These are phyloP conservation scores for Villa cingulata DNA, from an alignment of 2,888 invertebrate genomes.

Conservation along the genomic window DNA sequence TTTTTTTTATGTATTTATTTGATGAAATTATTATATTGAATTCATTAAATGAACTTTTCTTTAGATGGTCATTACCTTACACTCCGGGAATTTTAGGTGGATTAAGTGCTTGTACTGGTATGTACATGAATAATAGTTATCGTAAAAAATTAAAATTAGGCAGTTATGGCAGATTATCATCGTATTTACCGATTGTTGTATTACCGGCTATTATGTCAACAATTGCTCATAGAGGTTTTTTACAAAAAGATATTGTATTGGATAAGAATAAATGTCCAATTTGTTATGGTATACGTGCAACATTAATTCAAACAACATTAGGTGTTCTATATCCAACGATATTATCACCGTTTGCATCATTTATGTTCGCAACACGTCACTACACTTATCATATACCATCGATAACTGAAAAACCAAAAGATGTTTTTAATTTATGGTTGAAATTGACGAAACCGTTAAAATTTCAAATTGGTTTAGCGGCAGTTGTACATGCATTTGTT, in stretches of 20 bases:
- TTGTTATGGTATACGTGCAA: conserved; percentile 49
- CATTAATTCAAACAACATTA: conserved; percentile 39
- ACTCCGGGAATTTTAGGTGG: conserved; percentile 40
- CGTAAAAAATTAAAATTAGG: conserved; percentile 47
- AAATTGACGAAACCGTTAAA: conserved; percentile 43
- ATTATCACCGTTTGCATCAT: conserved; percentile 44
- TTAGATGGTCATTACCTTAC: conserved; percentile 42
- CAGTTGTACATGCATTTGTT: conserved; percentile 40
- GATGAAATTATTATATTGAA: conserved; percentile 9
- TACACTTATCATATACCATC: conserved; percentile 49
- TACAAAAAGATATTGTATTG: conserved; percentile 45
- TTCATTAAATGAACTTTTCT: conserved; percentile 12
- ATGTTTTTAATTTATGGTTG: conserved; percentile 39
- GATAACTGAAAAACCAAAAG: conserved; percentile 42
- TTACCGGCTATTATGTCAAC: conserved; percentile 45
- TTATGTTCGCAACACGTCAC: conserved; percentile 48
- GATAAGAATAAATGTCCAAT: conserved; percentile 46
- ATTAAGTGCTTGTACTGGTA: conserved; percentile 38
- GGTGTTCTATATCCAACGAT: conserved; percentile 48
- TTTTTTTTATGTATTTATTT: neutral
- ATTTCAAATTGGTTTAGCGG: conserved; percentile 37
- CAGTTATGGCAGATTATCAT: conserved; percentile 43
- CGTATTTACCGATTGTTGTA: conserved; percentile 46
- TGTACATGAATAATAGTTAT: conserved; percentile 48
- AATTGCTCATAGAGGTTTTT: conserved; percentile 42